A percentile compares a stretch with the other conserved stretches of the same genome.
Evolutionary conservation across 2,113 vertebrate species (phyloP).

Genomic region (Hippocampus barbouri): DNA sequence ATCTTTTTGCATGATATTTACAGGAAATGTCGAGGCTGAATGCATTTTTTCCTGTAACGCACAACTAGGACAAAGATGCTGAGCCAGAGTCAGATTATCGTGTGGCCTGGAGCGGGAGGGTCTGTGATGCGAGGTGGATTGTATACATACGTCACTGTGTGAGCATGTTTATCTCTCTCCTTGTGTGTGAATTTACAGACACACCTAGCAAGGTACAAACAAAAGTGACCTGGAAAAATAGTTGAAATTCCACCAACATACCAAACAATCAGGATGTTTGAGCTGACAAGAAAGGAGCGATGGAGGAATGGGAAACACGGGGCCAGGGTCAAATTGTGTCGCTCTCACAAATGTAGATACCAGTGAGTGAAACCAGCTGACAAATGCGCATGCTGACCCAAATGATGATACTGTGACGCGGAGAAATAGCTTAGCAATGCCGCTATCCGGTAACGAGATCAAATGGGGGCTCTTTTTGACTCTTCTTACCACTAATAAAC

Average conservation of each 20-base stretch:
- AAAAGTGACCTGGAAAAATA: constrained; percentile 70
- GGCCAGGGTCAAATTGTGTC: constrained; percentile 67
- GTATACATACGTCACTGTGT: constrained; percentile 45
- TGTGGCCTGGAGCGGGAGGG: constrained; percentile 21
- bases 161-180: constrained; percentile 63
- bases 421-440: constrained; percentile 42
- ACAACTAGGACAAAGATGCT: constrained; percentile 16
- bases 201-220: constrained; percentile 68
- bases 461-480: background rate
- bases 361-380: constrained; percentile 69
- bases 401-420: constrained; percentile 58
- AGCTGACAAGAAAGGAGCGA: constrained; percentile 40
- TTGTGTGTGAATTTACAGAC: constrained; percentile 64
- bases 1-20: no score
- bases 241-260: constrained; percentile 68
- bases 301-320: constrained; percentile 62
- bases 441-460: background rate
- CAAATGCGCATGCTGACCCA: constrained; percentile 56
- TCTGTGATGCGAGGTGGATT: constrained; percentile 40
- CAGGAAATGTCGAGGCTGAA: no score
- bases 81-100: constrained; percentile 15
- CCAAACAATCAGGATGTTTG: constrained; percentile 57
- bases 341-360: constrained; percentile 62
- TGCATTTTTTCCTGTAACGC: background rate
- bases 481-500: background rate